Base-by-base conservation (phyloP, 2,113 vertebrate species). In the Sardina pilchardus region DNA sequence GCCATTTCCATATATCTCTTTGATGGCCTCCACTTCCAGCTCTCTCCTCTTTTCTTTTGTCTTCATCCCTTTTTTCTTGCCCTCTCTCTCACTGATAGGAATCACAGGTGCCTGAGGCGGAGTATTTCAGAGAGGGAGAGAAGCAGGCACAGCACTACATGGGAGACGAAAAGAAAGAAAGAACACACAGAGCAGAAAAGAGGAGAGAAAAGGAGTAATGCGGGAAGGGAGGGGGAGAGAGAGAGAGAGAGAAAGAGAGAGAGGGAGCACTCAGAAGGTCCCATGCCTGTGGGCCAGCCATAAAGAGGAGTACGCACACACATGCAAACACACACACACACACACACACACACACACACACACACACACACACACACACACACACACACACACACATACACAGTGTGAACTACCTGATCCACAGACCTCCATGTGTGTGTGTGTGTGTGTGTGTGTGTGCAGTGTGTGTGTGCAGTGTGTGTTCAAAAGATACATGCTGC, bases 241-340 rank as follows among this genome's bases (percentile, higher is more conserved):
- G 30, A 48, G 44, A 82, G 36, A 36, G 8, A 81, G 42, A 81
- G 26, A n/a, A n/a, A 83, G 30, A 48, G 44, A 82, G 36, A 36
- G 8, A 81, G 42, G 42, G 26, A 8, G 81, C 34, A 59, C 39
- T 7, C 4, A 82, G 86, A 42, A 26, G 16, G 4, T 39, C 86
- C 87, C 88, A 85, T 83, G 91, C 59, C 92, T 92, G 89, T 85
- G 71, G 48, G 48, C 50, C 48, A 83, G 81, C 81, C 81, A 87
- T 87, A 44, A 85, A 82, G 43, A 24, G 10, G 0, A 19, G 24
- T 48, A 14, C 21, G 9, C 82, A 85, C 44, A 50, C 44, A 85
- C 45, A 86, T 83, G 75, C 87, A 81, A 44, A 50, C 44, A 85
- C 45, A 86, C 85, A 81, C 87, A 59, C 48, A 50, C 12, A 50